phyloP scores from a whole-genome alignment of 2,888 invertebrate genomes.

The Lasioglossum oenotherae region DNA sequence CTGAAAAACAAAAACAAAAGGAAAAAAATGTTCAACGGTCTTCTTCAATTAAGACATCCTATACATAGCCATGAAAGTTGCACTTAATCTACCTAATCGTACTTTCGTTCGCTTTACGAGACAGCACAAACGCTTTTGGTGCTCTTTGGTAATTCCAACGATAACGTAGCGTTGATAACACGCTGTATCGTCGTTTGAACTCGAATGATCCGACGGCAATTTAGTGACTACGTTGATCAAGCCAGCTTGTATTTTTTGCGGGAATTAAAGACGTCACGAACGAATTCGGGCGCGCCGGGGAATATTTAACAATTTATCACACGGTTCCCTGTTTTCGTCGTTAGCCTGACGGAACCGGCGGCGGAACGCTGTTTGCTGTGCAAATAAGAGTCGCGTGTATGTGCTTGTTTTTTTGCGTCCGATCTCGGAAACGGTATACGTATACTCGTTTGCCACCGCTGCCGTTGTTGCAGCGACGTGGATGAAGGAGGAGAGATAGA shows the following conservation, averaged over 20 bases:
- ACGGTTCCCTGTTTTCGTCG: conserved; percentile 26
- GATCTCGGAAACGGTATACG: conserved; percentile 32
- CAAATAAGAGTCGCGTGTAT: conserved; percentile 40
- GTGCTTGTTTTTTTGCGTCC: conserved; percentile 31
- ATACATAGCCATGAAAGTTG: not conserved
- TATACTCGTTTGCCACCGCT: not conserved
- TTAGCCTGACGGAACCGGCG: conserved; percentile 6
- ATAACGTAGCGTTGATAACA: not conserved
- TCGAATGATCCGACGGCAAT: not conserved
- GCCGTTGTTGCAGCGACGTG: not conserved
- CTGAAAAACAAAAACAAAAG: no score
- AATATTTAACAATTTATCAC: conserved; percentile 49
- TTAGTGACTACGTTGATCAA: conserved; percentile 4
- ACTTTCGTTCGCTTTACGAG: not conserved
- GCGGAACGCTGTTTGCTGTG: conserved; percentile 34
- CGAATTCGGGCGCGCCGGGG: conserved; percentile 26
- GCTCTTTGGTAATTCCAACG: not conserved
- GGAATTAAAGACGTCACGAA: conserved; percentile 38
- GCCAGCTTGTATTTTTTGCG: not conserved
- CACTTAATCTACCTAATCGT: not conserved
- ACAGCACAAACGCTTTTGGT: not conserved
- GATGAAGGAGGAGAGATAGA: not conserved
- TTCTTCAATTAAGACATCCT: not conserved
- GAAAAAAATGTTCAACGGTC: not conserved
- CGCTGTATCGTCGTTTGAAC: not conserved